These are phyloP conservation scores for Siphonodentalium dalli DNA, from an alignment of 2,888 invertebrate genomes.

Conservation along the genomic window DNA sequence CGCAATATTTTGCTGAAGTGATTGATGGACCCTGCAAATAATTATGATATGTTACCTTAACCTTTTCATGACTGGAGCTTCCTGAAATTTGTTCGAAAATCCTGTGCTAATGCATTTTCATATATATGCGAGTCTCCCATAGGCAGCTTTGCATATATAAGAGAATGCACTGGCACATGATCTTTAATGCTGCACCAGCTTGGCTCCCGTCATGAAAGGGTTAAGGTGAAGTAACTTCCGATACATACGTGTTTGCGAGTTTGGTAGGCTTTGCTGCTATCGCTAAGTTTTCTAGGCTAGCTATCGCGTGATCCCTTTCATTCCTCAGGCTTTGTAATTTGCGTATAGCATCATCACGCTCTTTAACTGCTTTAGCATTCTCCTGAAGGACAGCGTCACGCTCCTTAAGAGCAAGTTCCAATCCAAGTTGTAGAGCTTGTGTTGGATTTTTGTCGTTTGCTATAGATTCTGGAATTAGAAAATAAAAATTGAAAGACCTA, in stretches of 20 bases:
- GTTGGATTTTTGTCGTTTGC: slow-evolving; percentile 49
- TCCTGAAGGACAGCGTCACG: slow-evolving; percentile 60
- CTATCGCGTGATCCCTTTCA: slow-evolving; percentile 54
- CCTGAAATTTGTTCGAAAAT: no score
- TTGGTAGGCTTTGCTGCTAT: slow-evolving; percentile 45
- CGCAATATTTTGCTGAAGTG: no score
- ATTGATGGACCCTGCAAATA: no score
- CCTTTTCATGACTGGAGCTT: no score
- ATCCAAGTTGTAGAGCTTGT: slow-evolving; percentile 60
- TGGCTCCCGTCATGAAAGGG: no score
- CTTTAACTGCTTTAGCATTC: slow-evolving; percentile 56
- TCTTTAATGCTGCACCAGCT: no score
- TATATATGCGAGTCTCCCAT: no score
- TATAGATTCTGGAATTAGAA: slow-evolving; percentile 28
- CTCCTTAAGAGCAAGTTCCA: slow-evolving; percentile 61
- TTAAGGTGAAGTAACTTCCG: background rate
- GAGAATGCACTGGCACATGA: no score
- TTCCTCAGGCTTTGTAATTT: slow-evolving; percentile 50
- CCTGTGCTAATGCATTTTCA: no score
- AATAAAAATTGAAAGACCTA: background rate
- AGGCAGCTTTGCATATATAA: no score
- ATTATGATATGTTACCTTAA: no score
- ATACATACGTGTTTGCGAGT: slow-evolving; percentile 29
- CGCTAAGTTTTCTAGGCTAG: slow-evolving; percentile 51
- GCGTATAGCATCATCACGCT: slow-evolving; percentile 52